phyloP scores from a whole-genome alignment of 1,140 invertebrate genomes.

The Neocloeon triangulifer region DNA sequence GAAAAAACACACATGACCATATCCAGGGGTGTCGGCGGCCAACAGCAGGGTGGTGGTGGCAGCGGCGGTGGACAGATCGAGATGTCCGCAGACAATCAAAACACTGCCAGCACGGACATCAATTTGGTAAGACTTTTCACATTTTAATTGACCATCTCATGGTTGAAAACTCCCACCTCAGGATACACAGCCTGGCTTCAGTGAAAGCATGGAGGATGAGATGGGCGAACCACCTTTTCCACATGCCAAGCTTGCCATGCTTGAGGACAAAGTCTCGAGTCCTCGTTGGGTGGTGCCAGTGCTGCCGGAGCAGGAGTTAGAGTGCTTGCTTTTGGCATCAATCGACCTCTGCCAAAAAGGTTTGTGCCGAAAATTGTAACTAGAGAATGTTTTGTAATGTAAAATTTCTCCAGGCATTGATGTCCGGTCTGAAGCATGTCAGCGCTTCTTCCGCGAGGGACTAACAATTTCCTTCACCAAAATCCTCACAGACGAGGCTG shows the following conservation, averaged over 20 bases:
- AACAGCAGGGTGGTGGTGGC: no score
- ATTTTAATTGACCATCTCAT: no score
- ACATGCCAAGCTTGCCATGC: slow-evolving; percentile 52
- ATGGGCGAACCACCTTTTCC: slow-evolving; percentile 55
- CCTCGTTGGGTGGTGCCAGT: slow-evolving; percentile 94
- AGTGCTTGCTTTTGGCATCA: slow-evolving; percentile 70
- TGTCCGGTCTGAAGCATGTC: slow-evolving; percentile 70
- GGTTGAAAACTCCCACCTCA: no score
- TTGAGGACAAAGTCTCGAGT: slow-evolving; percentile 89
- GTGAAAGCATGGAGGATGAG: slow-evolving; percentile 7
- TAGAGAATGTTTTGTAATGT: not conserved
- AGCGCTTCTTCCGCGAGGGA: slow-evolving; percentile 86
- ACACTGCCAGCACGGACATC: no score
- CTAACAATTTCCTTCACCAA: slow-evolving; percentile 89
- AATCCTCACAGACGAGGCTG: slow-evolving; percentile 94
- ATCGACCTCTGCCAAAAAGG: slow-evolving; percentile 66
- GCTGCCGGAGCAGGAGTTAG: slow-evolving; percentile 84
- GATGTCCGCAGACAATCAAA: no score
- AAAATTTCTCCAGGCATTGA: slow-evolving; percentile 43
- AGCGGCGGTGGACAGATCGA: no score
- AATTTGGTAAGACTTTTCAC: no score
- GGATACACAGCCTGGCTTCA: no score
- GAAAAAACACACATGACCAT: no score
- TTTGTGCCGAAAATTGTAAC: slow-evolving; percentile 13
- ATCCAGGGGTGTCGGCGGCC: no score